phyloP scores from a whole-genome alignment of 2,797 vertebrate species.

The Heliangelus exortis region DNA sequence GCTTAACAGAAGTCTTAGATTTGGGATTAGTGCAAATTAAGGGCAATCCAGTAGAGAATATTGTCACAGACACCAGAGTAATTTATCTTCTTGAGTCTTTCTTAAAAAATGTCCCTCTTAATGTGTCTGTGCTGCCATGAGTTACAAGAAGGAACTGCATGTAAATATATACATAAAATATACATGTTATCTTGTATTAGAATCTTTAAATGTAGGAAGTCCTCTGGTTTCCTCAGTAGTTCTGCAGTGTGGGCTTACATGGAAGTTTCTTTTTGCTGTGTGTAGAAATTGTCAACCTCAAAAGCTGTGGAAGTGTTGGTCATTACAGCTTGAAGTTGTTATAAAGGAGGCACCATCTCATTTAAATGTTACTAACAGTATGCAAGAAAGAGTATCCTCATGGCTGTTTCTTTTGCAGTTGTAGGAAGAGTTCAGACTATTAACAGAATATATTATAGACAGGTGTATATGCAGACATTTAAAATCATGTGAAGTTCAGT shows the following conservation, averaged over 20 bases:
- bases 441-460: background rate
- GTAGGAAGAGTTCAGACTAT: background rate
- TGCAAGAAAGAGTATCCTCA: background rate
- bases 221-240: background rate
- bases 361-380: background rate
- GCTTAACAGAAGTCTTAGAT: background rate
- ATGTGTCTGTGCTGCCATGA: background rate
- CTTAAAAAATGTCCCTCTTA: background rate
- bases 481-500: background rate
- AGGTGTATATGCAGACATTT: background rate
- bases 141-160: background rate
- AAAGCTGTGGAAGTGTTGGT: background rate
- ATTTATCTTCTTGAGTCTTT: background rate
- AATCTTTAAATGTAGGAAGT: background rate
- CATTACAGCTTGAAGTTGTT: background rate
- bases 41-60: background rate
- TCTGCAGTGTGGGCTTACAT: background rate
- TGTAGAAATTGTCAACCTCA: background rate
- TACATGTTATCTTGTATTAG: background rate
- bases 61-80: background rate
- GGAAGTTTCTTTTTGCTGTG: background rate
- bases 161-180: background rate
- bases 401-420: background rate
- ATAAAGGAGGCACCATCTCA: background rate
- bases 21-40: background rate